phyloP scores from a whole-genome alignment of 2,113 vertebrate genomes.

The Ailuropoda melanoleuca region DNA sequence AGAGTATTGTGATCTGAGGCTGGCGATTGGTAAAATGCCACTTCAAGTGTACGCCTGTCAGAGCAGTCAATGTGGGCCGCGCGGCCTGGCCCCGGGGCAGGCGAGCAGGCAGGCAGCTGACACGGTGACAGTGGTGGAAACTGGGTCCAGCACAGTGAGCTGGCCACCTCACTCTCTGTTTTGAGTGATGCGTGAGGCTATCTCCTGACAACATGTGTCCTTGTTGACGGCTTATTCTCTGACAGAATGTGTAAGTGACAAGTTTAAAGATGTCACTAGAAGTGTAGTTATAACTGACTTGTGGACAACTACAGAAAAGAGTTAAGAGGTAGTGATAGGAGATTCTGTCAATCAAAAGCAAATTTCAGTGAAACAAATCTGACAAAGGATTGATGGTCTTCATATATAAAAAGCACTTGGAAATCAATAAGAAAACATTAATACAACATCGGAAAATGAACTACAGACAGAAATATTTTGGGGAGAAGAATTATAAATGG shows the following conservation, averaged over 20 bases:
- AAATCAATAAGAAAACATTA: constrained; percentile 56
- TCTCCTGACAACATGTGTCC: constrained; percentile 29
- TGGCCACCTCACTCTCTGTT: constrained; percentile 8
- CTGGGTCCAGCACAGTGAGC: not conserved
- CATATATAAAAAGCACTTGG: constrained; percentile 60
- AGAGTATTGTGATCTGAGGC: constrained; percentile 71
- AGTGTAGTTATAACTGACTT: not conserved
- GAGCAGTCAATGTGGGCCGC: not conserved
- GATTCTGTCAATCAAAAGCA: constrained; percentile 44
- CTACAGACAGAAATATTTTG: not conserved
- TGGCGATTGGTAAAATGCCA: constrained; percentile 67
- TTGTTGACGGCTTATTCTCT: not conserved
- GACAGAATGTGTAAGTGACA: not conserved
- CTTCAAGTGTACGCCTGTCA: constrained; percentile 67
- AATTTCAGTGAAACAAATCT: constrained; percentile 39
- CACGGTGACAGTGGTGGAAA: not conserved
- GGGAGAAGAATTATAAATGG: not conserved
- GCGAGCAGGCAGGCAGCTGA: constrained; percentile 6
- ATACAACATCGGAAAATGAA: not conserved
- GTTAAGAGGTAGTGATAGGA: not conserved
- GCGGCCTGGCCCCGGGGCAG: constrained; percentile 34
- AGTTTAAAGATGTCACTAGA: constrained; percentile 1
- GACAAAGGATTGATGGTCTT: not conserved
- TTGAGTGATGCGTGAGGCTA: not conserved
- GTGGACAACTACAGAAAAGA: not conserved